Conservation (phyloP, 2,797 vertebrate genomes). For the Leptodactylus fallax region DNA sequence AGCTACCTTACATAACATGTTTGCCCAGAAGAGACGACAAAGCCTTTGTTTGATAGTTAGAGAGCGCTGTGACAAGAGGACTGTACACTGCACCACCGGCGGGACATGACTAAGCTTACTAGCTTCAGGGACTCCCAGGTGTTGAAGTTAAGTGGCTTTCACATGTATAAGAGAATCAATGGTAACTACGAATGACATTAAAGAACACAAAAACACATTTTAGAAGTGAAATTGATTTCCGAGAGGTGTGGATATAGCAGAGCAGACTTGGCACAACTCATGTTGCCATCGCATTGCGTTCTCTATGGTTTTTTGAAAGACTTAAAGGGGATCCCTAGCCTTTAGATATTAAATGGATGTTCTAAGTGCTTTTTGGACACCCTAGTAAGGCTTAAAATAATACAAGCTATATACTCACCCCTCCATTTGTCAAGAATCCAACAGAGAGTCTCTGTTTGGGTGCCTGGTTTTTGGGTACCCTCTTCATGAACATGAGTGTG, state of each 20-base stretch:
- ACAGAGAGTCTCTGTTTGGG: no score
- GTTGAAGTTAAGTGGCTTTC: constrained; percentile 18
- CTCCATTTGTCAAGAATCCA: no score
- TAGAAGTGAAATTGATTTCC: background rate
- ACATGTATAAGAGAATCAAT: background rate
- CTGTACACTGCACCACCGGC: background rate
- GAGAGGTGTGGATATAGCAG: background rate
- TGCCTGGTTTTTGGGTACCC: no score
- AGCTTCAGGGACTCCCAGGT: background rate
- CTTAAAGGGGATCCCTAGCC: background rate
- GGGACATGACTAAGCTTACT: background rate
- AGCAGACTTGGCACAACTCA: no score
- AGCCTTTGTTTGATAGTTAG: background rate
- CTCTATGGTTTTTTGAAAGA: background rate
- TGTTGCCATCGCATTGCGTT: no score
- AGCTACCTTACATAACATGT: background rate
- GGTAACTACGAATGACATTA: background rate
- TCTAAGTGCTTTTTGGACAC: no score
- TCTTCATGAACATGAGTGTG: no score
- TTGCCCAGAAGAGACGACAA: constrained; percentile 10
- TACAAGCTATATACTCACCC: no score
- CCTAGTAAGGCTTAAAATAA: no score
- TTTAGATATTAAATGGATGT: background rate
- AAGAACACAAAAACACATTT: background rate
- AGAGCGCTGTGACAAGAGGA: background rate